Evolutionary conservation across 2,797 vertebrate species (phyloP), one percentile per base, ranked within the genome.

Genomic region (Botia kubotai): DNA sequence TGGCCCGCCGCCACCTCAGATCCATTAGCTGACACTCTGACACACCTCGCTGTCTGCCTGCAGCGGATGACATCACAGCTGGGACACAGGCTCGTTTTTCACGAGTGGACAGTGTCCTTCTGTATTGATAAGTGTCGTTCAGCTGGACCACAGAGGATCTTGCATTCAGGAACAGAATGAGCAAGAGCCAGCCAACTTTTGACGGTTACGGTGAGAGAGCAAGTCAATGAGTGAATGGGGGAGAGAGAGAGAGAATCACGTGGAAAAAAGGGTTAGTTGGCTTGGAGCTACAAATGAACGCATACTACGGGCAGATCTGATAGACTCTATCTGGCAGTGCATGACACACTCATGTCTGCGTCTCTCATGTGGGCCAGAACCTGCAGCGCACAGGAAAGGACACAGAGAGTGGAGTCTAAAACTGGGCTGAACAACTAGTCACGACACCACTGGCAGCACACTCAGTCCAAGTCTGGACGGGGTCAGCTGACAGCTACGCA

Each of bases 1-100:
- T 93, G 91, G 91, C 89, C 83, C 67, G 70, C 72, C 85, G 89
- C 90, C 91, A 90, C 58, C 65, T 79, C 77, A 67, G 82, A 91
- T 89, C 89, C 86, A 82, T 89, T 90, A 89, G 89, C 84, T 82
- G 66, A 78, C 83, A 70, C 80, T 74, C 87, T 86, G 88, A 83
- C 77, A 88, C 89, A 90, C 87, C 88, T 87, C 88, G 85, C 83
- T 77, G 88, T 84, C 86, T 84, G 76, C 77, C 80, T 86, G 60
- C 87, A 89, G 86, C 84, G 66, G 84, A 83, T 82, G 80, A 86
- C 82, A 85, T 81, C 74, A 75, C 63, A 57, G 73, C 87, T 73
- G 86, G 84, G 82, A 85, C 85, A 87, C 82, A 21, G 55, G 72
- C 80, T 81, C 81, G 77, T 78, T 60, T 77, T 76, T 79, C 72